These are phyloP conservation scores for Podocnemis expansa DNA, from an alignment of 2,113 vertebrate genomes.

Conservation along the genomic window DNA sequence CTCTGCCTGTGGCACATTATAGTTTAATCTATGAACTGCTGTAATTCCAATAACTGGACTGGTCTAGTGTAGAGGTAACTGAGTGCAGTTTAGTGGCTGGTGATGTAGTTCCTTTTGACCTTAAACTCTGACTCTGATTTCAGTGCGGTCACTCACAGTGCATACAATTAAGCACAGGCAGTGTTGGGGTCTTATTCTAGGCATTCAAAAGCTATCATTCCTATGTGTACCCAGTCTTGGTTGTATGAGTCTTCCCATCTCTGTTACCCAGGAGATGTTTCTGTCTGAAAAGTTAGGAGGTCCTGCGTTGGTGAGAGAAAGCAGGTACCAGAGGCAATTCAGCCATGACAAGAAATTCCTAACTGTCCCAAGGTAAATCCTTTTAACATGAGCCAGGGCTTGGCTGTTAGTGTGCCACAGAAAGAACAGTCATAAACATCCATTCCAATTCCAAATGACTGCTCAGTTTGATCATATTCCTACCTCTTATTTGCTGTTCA, in stretches of 20 bases:
- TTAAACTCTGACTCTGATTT: background rate
- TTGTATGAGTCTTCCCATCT: background rate
- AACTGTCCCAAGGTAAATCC: conserved; percentile 39
- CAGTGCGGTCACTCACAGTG: background rate
- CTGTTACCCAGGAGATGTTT: background rate
- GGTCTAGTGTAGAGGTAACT: background rate
- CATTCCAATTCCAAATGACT: background rate
- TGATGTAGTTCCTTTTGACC: background rate
- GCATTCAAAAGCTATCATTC: background rate
- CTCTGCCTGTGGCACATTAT: background rate
- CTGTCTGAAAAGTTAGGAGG: background rate
- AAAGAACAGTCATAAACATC: background rate
- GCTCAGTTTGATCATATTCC: background rate
- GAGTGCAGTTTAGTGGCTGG: background rate
- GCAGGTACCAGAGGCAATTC: conserved; percentile 21
- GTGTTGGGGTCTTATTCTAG: background rate
- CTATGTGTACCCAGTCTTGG: background rate
- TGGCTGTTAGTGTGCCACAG: background rate
- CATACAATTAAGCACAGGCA: background rate
- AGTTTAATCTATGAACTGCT: background rate
- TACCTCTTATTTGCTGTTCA: background rate
- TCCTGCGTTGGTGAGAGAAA: background rate
- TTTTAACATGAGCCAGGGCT: background rate
- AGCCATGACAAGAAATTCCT: conserved; percentile 17
- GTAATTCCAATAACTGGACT: background rate